phyloP scores from a whole-genome alignment of 2,888 invertebrate species.

The Leptinotarsa haldemani region DNA sequence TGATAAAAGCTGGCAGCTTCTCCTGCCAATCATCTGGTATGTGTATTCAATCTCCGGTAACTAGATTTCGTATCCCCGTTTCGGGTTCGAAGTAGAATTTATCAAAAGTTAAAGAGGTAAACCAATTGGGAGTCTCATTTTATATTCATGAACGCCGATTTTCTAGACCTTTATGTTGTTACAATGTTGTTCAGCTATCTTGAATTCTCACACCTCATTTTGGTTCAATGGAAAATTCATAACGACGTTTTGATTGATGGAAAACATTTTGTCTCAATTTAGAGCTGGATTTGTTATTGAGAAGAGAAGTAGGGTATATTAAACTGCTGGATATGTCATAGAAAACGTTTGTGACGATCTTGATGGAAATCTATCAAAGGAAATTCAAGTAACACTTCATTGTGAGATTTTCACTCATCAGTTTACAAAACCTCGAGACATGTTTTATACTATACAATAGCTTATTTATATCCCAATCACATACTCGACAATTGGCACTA shows the following conservation, averaged over 20 bases:
- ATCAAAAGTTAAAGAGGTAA: conserved; percentile 53
- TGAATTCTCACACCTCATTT: conserved; percentile 13
- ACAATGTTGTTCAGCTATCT: conserved; percentile 32
- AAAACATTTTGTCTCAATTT: neutral
- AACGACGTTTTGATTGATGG: neutral
- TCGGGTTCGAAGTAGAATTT: conserved; percentile 40
- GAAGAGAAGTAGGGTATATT: too few species aligned
- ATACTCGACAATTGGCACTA: too few species aligned
- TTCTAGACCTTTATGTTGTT: conserved; percentile 35
- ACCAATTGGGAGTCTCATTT: conserved; percentile 47
- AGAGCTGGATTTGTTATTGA: too few species aligned
- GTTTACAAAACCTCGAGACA: too few species aligned
- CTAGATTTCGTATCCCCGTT: conserved; percentile 55
- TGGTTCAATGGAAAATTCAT: conserved; percentile 19
- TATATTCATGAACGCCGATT: conserved; percentile 51
- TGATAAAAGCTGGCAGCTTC: conserved; percentile 62
- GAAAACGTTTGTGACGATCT: too few species aligned
- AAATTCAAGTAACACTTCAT: too few species aligned
- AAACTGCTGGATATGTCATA: too few species aligned
- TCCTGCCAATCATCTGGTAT: conserved; percentile 60
- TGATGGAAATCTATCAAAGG: too few species aligned
- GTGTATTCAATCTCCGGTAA: conserved; percentile 62
- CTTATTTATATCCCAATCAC: too few species aligned
- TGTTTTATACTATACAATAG: too few species aligned
- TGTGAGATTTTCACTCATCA: too few species aligned